Evolutionary conservation across 2,888 invertebrate genomes (phyloP).

Genomic region (Callyntrura guangdongensis): DNA sequence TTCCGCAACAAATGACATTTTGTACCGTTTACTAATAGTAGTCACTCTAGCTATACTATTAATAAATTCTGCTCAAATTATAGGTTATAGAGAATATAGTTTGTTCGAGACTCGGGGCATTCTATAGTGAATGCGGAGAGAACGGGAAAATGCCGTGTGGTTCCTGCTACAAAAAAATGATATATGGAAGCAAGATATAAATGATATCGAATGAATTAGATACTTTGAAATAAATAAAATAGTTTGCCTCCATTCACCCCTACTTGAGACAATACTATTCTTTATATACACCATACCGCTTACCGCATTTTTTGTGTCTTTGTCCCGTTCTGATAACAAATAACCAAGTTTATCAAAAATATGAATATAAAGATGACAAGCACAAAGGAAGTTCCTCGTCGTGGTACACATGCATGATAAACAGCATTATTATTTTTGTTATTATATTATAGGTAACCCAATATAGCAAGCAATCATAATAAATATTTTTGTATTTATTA

Average conservation of each 20-base stretch:
- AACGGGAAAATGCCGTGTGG: neutral
- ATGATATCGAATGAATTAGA: conserved; percentile 2
- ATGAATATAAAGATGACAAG: no score
- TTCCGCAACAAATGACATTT: neutral
- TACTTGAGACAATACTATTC: no score
- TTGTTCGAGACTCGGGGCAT: neutral
- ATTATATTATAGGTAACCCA: no score
- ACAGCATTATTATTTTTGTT: neutral
- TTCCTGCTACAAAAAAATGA: neutral
- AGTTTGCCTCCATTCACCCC: neutral
- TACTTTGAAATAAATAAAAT: conserved; percentile 6
- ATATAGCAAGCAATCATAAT: neutral
- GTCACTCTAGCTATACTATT: no score
- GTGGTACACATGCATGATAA: neutral
- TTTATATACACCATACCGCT: no score
- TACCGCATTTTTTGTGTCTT: no score
- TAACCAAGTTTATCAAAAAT: no score
- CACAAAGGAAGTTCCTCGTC: neutral
- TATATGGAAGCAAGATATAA: neutral
- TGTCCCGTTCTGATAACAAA: no score
- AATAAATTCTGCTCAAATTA: neutral
- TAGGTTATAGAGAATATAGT: neutral
- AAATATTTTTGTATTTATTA: neutral
- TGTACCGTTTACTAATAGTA: conserved; percentile 4
- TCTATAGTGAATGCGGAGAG: no score